Evolutionary conservation across 2,113 vertebrate species (phyloP), one percentile per base, ranked within the genome.

Genomic region (Erpornis zantholeuca): DNA sequence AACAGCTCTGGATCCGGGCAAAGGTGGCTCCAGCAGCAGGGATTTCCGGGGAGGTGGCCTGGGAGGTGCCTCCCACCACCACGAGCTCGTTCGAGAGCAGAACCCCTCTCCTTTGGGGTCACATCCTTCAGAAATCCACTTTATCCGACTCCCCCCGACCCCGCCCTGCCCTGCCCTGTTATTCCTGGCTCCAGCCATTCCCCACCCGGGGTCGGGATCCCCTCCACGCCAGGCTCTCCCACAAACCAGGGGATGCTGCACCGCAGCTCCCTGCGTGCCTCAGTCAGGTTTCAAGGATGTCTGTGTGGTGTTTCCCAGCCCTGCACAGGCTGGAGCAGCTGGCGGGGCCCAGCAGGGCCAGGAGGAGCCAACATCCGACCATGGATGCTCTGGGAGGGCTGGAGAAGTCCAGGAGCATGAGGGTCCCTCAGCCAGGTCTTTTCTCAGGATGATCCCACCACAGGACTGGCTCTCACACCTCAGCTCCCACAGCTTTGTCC

Each of bases 361-460:
- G 71, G 35, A 29, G 2, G 8, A n/a, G 33, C 4, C 0, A 0
- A 42, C 19, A 31, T 29, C 84, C 3, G 0, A 2, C 18, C 35
- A 4, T 0, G 2, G 42, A 10, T 52, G 36, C 36, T 64, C 65
- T 9, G 52, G 17, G 47, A 13, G 12, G 0, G 0, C 3, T 11
- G 49, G 38, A 50, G 18, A 2, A 14, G 27, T 10, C 68, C 76
- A 69, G 71, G 23, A 38, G 28, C 19, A 5, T 0, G 0, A 45
- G 36, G 10, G 1, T 15, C 25, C 66, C 40, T 45, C 17, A 13
- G 59, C 31, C 25, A 35, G 13, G 18, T 28, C 24, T 38, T 11
- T 9, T 6, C 49, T 8, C 0, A 3, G 35, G 56, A 3, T 4
- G 36, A 19, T 2, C 22, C 33, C n/a, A 10, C 53, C 27, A 53